Evolutionary conservation across 2,888 invertebrate genomes (phyloP).

Genomic region (Ichneumon xanthorius): DNA sequence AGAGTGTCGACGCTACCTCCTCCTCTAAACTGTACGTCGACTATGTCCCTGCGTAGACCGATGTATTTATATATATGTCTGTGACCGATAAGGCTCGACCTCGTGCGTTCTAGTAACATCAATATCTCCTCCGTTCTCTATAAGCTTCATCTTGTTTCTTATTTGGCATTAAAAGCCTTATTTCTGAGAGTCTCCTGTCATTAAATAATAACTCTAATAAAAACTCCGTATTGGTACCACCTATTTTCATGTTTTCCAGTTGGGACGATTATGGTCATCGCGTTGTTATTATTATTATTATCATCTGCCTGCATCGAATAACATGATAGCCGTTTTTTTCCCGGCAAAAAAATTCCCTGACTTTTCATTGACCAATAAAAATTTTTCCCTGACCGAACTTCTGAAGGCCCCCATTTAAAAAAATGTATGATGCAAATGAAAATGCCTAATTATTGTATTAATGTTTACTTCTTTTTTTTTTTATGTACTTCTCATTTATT

Average conservation of each 20-base stretch:
- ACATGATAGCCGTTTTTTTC: no score
- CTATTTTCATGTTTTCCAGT: neutral
- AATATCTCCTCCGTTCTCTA: neutral
- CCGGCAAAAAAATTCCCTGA: no score
- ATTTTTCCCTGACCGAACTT: no score
- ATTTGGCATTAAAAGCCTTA: neutral
- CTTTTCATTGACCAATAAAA: no score
- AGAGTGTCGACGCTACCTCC: constrained; percentile 34
- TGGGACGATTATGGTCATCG: neutral
- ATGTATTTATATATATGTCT: neutral
- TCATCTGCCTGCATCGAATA: no score
- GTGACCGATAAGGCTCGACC: neutral
- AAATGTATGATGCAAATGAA: no score
- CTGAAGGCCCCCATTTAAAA: no score
- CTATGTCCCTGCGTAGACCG: constrained; percentile 16
- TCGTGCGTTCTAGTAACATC: constrained; percentile 1
- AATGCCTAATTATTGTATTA: no score
- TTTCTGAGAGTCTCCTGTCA: neutral
- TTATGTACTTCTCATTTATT: no score
- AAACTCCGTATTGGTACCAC: neutral
- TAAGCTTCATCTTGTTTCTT: neutral
- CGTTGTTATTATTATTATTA: neutral
- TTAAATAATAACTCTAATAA: neutral
- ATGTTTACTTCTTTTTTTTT: no score
- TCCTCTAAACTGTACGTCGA: constrained; percentile 14